Conservation (phyloP, 2,888 invertebrate species). For the Sinohyriopsis cumingii region DNA sequence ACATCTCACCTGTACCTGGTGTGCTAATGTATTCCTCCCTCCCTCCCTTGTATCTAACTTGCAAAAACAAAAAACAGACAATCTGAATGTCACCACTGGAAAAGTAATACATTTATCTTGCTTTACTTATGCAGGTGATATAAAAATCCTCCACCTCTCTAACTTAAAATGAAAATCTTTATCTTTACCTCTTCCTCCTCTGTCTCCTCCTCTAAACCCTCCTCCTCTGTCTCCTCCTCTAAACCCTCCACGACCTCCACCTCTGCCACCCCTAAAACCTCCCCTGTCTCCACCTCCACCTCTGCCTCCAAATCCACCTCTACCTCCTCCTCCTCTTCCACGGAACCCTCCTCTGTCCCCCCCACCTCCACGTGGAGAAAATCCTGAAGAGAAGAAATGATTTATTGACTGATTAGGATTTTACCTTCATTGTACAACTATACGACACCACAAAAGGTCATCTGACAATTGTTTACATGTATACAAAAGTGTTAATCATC, state of each 20-base stretch:
- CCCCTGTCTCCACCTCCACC: conserved; percentile 31
- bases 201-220: conserved; percentile 19
- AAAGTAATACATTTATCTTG: background rate
- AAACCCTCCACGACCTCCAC: conserved; percentile 32
- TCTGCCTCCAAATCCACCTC: conserved; percentile 35
- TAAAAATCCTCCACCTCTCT: background rate
- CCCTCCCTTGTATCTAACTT: too few species aligned
- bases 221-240: conserved; percentile 40
- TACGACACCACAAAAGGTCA: too few species aligned
- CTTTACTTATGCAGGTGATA: background rate
- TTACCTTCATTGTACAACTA: too few species aligned
- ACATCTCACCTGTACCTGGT: too few species aligned
- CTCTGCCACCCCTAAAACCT: conserved; percentile 22
- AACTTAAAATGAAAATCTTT: background rate
- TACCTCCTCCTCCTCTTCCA: conserved; percentile 21
- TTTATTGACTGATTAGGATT: too few species aligned
- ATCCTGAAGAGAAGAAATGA: conserved; percentile 13
- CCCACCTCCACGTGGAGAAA: conserved; percentile 29
- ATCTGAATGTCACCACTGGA: too few species aligned
- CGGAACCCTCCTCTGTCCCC: conserved; percentile 35
- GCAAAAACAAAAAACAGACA: too few species aligned
- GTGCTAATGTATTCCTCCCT: too few species aligned
- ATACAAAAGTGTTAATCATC: too few species aligned
- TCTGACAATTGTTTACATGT: too few species aligned
- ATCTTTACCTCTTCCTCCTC: conserved; percentile 10